Conservation (phyloP, 2,113 vertebrate genomes). For the Ctenodactylus gundi region DNA sequence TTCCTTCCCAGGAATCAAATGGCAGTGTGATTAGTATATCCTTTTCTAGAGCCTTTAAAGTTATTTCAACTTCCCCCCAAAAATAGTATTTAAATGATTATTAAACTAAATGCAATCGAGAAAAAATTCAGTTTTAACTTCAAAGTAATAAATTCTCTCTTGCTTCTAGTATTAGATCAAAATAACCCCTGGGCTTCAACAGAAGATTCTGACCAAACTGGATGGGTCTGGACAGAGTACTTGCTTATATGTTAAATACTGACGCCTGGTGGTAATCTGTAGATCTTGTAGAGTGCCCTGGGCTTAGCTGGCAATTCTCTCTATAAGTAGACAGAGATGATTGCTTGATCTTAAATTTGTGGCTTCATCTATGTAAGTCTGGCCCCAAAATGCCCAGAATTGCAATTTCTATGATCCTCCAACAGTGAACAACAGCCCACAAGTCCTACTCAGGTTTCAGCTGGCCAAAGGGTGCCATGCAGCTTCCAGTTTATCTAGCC, state of each 20-base stretch:
- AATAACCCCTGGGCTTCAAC: background rate
- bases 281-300: no score
- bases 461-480: background rate
- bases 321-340: background rate
- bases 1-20: background rate
- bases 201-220: background rate
- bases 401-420: background rate
- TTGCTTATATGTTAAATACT: background rate
- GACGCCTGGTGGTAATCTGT: background rate
- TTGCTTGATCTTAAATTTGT: background rate
- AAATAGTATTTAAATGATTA: background rate
- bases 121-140: slow-evolving; percentile 5
- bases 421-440: background rate
- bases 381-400: background rate
- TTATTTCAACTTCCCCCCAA: background rate
- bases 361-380: background rate
- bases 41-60: slow-evolving; percentile 16
- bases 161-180: background rate
- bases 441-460: background rate
- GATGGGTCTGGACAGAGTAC: background rate
- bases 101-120: background rate
- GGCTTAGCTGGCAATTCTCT: background rate
- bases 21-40: background rate
- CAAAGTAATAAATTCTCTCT: background rate
- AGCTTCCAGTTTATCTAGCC: background rate